Base-by-base conservation (phyloP, 2,888 invertebrate species). In the Anoplius nigerrimus region DNA sequence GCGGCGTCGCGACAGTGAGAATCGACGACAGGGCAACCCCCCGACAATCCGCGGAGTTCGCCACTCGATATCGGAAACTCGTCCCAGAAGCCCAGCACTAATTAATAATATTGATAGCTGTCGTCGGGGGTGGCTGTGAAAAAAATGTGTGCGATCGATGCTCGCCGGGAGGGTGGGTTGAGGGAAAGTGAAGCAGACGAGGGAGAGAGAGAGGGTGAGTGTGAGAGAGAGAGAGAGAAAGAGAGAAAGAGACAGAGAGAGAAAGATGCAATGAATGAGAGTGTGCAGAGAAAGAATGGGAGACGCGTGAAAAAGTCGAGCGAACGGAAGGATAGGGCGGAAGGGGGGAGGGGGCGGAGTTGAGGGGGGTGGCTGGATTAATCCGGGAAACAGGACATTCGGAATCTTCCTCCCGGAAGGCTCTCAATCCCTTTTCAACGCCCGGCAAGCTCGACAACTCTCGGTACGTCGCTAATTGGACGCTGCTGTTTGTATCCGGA, bases 41-140 rank as follows among this genome's bases (percentile, higher is more conserved):
- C 1, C 34, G 34, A 34, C 34, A 24, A 24, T 24, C 24, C 11
- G 6, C 11, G 8, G 34, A 34, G 34, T 34, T 34, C 11, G 11
- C 34, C 11, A 34, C 34, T 34, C 34, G 34, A 34, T 18, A 18
- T 48, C 16, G 48, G 53, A 43, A 34, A 46, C 16, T 53, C 61
- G 11, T 27, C 54, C 22, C 51, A 34, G 18, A 4, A 13, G 27
- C 21, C 22, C 62, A 24, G 18, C 65, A 21, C 53, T 69, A 71
- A 71, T 71, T 71, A 71, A 69, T 69, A 62, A 65, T 65, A 65
- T 65, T 55, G 62, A 62, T 56, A 45, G 51, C 43, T n/a, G 43
- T 3, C 21, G 18, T 18, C 55, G 34, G 16, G 15, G 20, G n/a
- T 8, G 53, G 53, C 21, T 15, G 8, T 15, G 53, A n/a, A 24